Evolutionary conservation across 2,113 vertebrate species (phyloP), one percentile per base, ranked within the genome.

Genomic region (Takifugu bimaculatus): DNA sequence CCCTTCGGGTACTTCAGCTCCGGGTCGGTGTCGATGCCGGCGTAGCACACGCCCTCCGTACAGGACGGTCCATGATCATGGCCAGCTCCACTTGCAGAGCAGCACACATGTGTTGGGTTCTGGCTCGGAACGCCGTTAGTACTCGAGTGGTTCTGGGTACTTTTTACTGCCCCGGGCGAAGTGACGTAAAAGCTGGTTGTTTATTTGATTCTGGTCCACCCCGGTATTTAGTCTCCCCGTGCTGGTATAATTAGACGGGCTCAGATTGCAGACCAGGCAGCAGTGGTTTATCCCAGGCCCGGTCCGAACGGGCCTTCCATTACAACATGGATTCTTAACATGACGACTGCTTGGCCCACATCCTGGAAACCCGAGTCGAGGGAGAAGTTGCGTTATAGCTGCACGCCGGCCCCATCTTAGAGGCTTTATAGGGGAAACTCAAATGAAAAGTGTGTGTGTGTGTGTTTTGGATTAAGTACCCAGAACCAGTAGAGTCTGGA

Each of bases 1-100:
- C 97, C 97, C 90, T 99, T 99, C 0, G 97, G 97, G 73, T 99
- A 99, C 87, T 98, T 98, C 78, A 99, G 83, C 85, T 99, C 96
- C 0, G 97, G 97, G 83, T 99, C 97, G 1, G 97, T 99, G 87
- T 99, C 97, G 65, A 99, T 99, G 82, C 97, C 97, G 57, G 97
- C 97, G 62, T 99, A 99, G 89, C 97, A 99, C 74, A 99, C 97
- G 6, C 96, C n/a, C 95, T 75, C 96, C 96, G 32, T 98, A 99
- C 71, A 98, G 92, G n/a, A 80, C 96, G 92, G 88, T 98, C 96
- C 96, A 99, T 99, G 83, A 99, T 98, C 95, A 99, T 98, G 32
- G 97, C 96, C 90, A 98, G 81, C 83, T 99, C 96, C 90, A 98
- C 97, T n/a, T 99, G 88, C 67, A 78, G 50, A 15, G 43, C 3